Base-by-base conservation (phyloP, 2,113 vertebrate genomes). In the Thinocorus orbignyianus region DNA sequence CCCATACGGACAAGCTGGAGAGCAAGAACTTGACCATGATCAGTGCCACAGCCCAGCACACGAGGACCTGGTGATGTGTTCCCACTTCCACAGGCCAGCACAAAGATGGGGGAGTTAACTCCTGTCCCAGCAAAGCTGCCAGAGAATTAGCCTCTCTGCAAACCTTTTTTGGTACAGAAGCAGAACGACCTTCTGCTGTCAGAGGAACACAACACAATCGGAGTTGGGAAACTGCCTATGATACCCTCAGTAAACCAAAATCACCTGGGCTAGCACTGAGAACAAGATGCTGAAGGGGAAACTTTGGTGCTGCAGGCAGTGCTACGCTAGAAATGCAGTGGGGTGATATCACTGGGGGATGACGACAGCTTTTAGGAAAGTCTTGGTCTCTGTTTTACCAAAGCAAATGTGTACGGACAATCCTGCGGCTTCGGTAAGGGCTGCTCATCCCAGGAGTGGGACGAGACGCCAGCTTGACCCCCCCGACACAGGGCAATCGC, bases 51-150 rank as follows among this genome's bases (percentile, higher is more conserved):
- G 55, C 61, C 68, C 62, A 35, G 58, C 46, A 79, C 17, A 9
- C 18, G 20, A 49, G 12, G 72, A 66, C 51, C 51, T 37, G 1
- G 1, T 7, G 60, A 55, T 2, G 0, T 3, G 48, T 14, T 71
- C 62, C 66, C 39, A 37, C 57, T 42, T 61, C 80, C 81, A 77
- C 0, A 0, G 66, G 11, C 6, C 71, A 58, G 62, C 17, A 55
- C 55, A 70, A 51, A 51, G 6, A 41, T 1, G 1, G 41, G 22
- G 10, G 15, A 88, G 60, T 33, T 54, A 51, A 46, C 30, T 8
- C 57, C 44, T 54, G 64, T 66, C 28, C 39, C 7, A 1, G 60
- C 33, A 76, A 44, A 80, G 55, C 6, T 26, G 26, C 7, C 42
- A 8, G 3, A 42, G 64, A 66, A 71, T 19, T n/a, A 60, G 31